phyloP scores from a whole-genome alignment of 1,140 invertebrate genomes.

The Holotrichia oblita region DNA sequence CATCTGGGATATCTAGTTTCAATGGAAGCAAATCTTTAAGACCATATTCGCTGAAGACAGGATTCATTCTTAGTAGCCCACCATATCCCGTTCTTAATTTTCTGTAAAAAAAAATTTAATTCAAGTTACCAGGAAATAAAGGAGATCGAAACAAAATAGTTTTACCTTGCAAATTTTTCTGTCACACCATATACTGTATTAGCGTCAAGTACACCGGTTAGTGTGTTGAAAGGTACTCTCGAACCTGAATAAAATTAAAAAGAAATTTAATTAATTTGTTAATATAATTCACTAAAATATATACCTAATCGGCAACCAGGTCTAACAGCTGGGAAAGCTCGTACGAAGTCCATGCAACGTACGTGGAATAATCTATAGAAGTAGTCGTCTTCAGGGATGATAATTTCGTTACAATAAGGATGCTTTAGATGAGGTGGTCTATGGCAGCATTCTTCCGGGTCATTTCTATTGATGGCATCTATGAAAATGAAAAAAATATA shows the following conservation, averaged over 20 bases:
- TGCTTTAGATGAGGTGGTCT: conserved; percentile 80
- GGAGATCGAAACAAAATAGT: not conserved
- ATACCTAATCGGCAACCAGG: conserved; percentile 82
- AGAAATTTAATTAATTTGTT: conserved; percentile 2
- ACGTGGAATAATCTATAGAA: conserved; percentile 88
- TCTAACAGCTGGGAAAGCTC: conserved; percentile 83
- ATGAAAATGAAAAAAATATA: conserved; percentile 44
- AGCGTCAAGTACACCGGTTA: conserved; percentile 83
- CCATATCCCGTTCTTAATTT: conserved; percentile 82
- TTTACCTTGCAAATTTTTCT: conserved; percentile 77
- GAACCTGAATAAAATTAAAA: conserved; percentile 57
- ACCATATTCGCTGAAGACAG: conserved; percentile 86
- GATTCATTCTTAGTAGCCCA: conserved; percentile 86
- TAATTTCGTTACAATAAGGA: conserved; percentile 91
- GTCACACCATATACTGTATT: conserved; percentile 88
- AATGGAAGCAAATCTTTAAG: conserved; percentile 88
- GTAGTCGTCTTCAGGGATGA: conserved; percentile 89
- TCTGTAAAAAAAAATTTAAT: conserved; percentile 59
- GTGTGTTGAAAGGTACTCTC: conserved; percentile 81
- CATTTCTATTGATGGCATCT: conserved; percentile 86
- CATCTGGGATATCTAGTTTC: conserved; percentile 90
- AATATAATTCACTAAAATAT: conserved; percentile 49
- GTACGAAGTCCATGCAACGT: conserved; percentile 87
- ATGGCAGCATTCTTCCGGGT: conserved; percentile 88
- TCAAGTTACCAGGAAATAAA: too few relatives aligned